Percentiles rank a stretch among this genome's conserved stretches.
These are phyloP conservation scores for Lepidurus arcticus DNA, from an alignment of 1,140 invertebrate species.

Conservation along the genomic window DNA sequence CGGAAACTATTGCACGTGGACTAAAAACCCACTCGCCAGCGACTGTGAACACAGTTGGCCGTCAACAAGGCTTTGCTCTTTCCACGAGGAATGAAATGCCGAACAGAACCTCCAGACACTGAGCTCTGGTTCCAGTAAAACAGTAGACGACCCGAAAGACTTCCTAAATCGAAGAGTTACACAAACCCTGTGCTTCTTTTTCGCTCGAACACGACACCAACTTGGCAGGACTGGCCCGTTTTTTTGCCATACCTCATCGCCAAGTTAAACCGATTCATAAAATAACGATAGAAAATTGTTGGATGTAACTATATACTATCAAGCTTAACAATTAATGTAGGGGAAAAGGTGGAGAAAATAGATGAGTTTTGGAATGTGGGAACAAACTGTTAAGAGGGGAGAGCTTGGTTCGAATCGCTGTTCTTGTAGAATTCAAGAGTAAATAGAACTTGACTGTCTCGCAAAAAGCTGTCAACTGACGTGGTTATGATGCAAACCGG, in stretches of 20 bases:
- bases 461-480: slow-evolving; percentile 19
- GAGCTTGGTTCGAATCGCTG: not conserved
- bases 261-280: not conserved
- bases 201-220: not conserved
- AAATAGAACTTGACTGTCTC: not conserved
- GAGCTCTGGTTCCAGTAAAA: too few species aligned
- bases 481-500: slow-evolving; percentile 2
- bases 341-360: not conserved
- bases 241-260: not conserved
- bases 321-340: not conserved
- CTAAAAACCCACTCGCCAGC: slow-evolving; percentile 13
- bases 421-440: not conserved
- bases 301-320: not conserved
- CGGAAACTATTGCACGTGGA: slow-evolving; percentile 37
- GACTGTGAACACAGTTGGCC: not conserved
- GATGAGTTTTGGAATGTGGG: not conserved
- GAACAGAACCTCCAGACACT: too few species aligned
- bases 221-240: not conserved
- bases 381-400: not conserved
- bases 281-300: not conserved
- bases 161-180: not conserved
- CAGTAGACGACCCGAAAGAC: too few species aligned
- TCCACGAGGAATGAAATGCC: too few species aligned
- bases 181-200: not conserved
- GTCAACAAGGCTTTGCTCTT: too few species aligned